phyloP scores from a whole-genome alignment of 2,113 vertebrate genomes.

The Tringa solitaria region DNA sequence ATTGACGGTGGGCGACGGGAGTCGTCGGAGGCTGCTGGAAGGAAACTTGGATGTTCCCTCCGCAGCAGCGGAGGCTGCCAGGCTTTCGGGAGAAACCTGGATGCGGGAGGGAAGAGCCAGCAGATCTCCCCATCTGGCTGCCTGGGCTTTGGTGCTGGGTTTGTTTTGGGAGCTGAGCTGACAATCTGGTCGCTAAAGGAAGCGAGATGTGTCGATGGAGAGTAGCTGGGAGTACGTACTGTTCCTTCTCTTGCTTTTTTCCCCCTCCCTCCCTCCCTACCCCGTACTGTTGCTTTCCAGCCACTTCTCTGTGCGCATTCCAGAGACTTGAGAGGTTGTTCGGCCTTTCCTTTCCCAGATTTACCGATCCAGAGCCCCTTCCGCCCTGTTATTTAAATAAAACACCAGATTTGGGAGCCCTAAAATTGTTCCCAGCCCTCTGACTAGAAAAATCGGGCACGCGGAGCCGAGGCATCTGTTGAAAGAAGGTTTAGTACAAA shows the following conservation, averaged over 20 bases:
- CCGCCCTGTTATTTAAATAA: neutral
- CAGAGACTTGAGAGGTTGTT: neutral
- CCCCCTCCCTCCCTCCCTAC: no score
- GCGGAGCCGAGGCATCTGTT: neutral
- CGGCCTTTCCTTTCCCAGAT: accelerated
- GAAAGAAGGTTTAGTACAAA: neutral
- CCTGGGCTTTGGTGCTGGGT: neutral
- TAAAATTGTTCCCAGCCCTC: neutral
- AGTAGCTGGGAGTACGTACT: neutral
- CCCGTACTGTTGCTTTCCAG: neutral
- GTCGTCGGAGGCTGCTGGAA: accelerated
- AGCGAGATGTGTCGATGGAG: neutral
- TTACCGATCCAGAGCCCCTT: neutral
- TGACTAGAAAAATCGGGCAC: neutral
- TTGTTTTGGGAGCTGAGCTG: neutral
- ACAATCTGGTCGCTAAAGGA: neutral
- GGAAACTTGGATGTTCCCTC: neutral
- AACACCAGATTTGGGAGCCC: neutral
- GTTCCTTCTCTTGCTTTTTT: neutral
- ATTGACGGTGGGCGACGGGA: neutral
- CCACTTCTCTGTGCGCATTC: neutral
- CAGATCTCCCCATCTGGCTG: neutral
- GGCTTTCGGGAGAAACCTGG: neutral
- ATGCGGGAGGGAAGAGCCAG: neutral
- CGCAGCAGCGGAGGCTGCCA: neutral